Evolutionary conservation across 2,888 invertebrate species (phyloP), one percentile per base, ranked within the genome.

Genomic region (Epirrhoe tristata): DNA sequence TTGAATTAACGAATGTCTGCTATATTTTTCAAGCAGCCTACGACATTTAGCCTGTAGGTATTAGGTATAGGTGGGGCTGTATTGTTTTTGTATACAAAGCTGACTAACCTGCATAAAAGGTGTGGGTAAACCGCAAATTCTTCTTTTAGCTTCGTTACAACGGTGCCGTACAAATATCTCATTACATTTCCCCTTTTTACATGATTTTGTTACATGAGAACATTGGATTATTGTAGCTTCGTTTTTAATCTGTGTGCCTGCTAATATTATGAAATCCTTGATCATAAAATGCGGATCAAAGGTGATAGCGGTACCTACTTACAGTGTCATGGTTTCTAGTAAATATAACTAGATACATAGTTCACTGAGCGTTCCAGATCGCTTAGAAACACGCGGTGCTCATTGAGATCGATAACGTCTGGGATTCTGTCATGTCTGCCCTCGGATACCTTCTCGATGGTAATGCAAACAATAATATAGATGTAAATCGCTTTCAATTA

Each of bases 381-480:
- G 59, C 31, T 67, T 60, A 39, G 52, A 60, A 57, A 63, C 57
- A 60, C 63, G 34, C 48, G 57, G 56, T 52, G 57, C 59, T 65
- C 56, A 52, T 71, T 60, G 61, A 66, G 72, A 80, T 80, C 79
- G 81, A 80, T 80, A 71, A 55, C 70, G 81, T 74, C 82, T 80
- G 78, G 70, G 64, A 54, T 64, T 56, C 50, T 67, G 70, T 69
- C 69, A 63, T 67, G 69, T 68, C 71, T 64, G 68, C 66, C 57
- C 70, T 59, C 66, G 66, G 58, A 65, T 74, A 74, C 70, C 60
- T 74, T 63, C 69, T 67, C 67, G 62, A 61, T 76, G 72, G 71
- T 78, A 77, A 75, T 75, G 59, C 75, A 74, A 74, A 81, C 76
- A 79, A 79, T n/a, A n/a, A n/a, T n/a, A n/a, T 77, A 79, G 74